Conservation (phyloP, 2,888 invertebrate genomes). For the Trachelus troglodyta region DNA sequence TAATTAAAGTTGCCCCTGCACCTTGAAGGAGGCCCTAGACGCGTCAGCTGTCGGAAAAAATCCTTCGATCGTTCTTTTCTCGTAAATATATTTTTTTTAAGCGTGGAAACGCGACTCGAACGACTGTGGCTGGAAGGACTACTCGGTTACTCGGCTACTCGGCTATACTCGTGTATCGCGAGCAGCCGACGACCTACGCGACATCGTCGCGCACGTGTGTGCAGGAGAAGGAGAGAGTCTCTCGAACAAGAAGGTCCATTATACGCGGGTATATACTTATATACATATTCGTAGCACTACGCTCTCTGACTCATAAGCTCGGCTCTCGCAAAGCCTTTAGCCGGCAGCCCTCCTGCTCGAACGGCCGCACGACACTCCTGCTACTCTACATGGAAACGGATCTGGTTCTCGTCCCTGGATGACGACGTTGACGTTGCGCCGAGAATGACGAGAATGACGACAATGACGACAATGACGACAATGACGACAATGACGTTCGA, state of each 20-base stretch:
- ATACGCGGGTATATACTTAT: not conserved
- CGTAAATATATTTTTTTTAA: no score
- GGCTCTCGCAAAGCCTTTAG: conserved; percentile 18
- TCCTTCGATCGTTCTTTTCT: not conserved
- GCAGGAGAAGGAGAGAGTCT: not conserved
- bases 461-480: no score
- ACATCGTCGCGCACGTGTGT: not conserved
- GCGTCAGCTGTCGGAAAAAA: conserved; percentile 46
- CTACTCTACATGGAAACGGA: conserved; percentile 25
- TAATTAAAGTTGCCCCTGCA: conserved; percentile 47
- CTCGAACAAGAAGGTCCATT: not conserved
- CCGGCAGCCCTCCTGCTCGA: conserved; percentile 10
- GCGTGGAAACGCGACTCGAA: not conserved
- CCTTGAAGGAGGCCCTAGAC: conserved; percentile 12
- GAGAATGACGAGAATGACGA: no score
- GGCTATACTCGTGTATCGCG: not conserved
- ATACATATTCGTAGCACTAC: not conserved
- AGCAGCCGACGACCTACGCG: not conserved
- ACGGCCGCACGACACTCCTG: conserved; percentile 19
- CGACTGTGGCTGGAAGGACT: conserved; percentile 4
- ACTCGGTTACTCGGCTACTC: conserved; percentile 2
- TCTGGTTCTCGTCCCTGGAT: conserved; percentile 37
- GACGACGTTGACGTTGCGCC: not conserved
- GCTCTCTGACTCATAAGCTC: conserved; percentile 19
- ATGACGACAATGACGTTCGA: not conserved